Conservation (phyloP, 2,888 invertebrate genomes). For the Lamproptera curius region DNA sequence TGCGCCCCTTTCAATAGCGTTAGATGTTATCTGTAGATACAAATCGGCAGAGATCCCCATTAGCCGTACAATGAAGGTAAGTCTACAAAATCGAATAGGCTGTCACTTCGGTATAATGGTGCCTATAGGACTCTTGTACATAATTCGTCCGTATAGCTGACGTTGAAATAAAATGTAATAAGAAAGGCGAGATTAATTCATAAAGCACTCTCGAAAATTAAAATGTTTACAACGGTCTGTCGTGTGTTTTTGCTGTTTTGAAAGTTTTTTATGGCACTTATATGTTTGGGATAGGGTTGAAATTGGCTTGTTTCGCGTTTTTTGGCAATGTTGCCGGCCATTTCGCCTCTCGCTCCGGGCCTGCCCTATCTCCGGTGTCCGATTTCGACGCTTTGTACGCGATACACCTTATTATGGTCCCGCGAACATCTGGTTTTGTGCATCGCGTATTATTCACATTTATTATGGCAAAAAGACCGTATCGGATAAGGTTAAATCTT, state of each 20-base stretch:
- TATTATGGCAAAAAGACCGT: conserved; percentile 54
- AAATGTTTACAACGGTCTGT: conserved; percentile 49
- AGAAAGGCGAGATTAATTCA: conserved; percentile 44
- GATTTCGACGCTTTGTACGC: conserved; percentile 74
- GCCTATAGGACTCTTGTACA: conserved; percentile 26
- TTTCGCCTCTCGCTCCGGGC: conserved; percentile 55
- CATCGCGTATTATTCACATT: conserved; percentile 55
- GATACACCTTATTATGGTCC: conserved; percentile 75
- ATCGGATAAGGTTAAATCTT: conserved; percentile 32
- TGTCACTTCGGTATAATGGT: conserved; percentile 21
- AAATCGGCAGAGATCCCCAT: conserved; percentile 59
- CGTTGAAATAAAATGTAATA: conserved; percentile 29
- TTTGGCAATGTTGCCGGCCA: conserved; percentile 40
- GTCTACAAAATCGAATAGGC: conserved; percentile 42
- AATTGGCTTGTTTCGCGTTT: conserved; percentile 33
- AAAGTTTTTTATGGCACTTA: conserved; percentile 26
- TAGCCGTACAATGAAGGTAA: conserved; percentile 47
- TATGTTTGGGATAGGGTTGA: conserved; percentile 31
- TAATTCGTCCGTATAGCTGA: conserved; percentile 20
- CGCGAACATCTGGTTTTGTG: conserved; percentile 69
- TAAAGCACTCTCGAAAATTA: conserved; percentile 64
- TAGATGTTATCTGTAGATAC: conserved; percentile 60
- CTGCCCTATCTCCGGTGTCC: conserved; percentile 75
- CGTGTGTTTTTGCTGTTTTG: conserved; percentile 8
- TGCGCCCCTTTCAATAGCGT: conserved; percentile 52